Evolutionary conservation across 2,888 invertebrate genomes (phyloP).

Genomic region (Mimachlamys varia): DNA sequence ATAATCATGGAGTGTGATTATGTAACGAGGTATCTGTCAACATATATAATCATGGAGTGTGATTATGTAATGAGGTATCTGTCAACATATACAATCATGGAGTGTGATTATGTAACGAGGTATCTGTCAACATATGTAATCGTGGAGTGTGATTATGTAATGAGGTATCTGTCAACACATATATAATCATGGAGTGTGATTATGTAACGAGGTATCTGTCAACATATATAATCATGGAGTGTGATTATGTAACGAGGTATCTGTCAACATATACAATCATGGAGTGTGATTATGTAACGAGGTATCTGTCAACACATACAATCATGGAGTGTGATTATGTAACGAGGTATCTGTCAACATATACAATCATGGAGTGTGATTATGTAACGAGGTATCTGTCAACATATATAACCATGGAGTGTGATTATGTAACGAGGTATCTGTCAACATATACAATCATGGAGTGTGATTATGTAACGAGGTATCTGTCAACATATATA

Average conservation of each 20-base stretch:
- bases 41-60: not conserved
- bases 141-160: not conserved
- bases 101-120: not conserved
- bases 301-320: not conserved
- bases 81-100: not conserved
- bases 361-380: not conserved
- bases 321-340: not conserved
- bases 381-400: not conserved
- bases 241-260: constrained; percentile 85
- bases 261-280: constrained; percentile 83
- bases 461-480: not conserved
- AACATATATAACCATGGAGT: not conserved
- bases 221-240: constrained; percentile 56
- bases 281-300: not conserved
- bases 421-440: not conserved
- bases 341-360: not conserved
- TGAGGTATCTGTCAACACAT: not conserved
- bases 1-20: not conserved
- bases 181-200: constrained; percentile 82
- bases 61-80: not conserved
- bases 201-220: not conserved
- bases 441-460: not conserved
- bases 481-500: not conserved
- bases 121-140: not conserved
- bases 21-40: not conserved